Conservation (phyloP, 1,140 invertebrate species). For the Drosophila navojoa region DNA sequence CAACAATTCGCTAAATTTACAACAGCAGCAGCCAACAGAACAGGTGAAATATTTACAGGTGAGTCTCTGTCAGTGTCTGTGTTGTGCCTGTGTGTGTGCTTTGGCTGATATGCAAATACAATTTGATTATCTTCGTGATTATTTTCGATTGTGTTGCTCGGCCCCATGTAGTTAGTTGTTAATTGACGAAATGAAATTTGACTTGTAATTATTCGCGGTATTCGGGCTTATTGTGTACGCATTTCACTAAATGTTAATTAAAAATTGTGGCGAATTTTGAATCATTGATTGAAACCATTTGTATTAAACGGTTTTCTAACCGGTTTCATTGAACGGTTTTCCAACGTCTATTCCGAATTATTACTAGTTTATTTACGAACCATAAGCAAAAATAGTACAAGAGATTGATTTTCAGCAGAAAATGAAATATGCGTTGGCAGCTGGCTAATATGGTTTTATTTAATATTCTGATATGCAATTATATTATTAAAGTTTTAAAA, state of each 20-base stretch:
- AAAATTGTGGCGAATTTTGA: conserved; percentile 33
- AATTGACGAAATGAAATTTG: conserved; percentile 29
- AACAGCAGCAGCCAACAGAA: conserved; percentile 40
- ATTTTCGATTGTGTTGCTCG: conserved; percentile 69
- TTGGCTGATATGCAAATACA: conserved; percentile 50
- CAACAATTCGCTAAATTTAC: conserved; percentile 63
- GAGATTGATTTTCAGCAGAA: no score
- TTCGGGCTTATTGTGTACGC: conserved; percentile 41
- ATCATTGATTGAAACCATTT: neutral
- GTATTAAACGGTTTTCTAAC: conserved; percentile 14
- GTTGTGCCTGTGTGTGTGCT: no score
- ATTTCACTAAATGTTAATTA: conserved; percentile 46
- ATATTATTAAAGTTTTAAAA: no score
- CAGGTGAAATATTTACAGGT: conserved; percentile 52
- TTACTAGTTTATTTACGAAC: neutral
- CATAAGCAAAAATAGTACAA: neutral
- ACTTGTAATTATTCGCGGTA: conserved; percentile 57
- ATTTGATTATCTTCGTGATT: conserved; percentile 30
- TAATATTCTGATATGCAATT: no score
- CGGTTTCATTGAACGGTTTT: conserved; percentile 1
- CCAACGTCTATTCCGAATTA: neutral
- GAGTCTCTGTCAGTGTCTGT: neutral
- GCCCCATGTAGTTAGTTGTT: conserved; percentile 44
- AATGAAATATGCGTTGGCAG: no score
- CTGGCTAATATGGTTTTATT: no score